phyloP scores from a whole-genome alignment of 2,113 vertebrate genomes.

The Leptocoma aspasia region DNA sequence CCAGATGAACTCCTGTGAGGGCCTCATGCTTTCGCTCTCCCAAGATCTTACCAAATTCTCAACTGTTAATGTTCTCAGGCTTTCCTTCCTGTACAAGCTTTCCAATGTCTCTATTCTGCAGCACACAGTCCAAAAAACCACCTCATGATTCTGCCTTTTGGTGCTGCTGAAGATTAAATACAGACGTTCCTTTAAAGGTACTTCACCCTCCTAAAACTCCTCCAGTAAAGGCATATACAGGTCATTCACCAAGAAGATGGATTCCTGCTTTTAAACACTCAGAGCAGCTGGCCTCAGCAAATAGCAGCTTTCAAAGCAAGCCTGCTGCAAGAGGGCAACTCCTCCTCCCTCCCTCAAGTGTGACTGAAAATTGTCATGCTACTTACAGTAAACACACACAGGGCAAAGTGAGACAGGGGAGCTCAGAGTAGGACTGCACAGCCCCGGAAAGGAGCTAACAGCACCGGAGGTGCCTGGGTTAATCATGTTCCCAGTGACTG shows the following conservation, averaged over 20 bases:
- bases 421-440: background rate
- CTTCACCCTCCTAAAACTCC: background rate
- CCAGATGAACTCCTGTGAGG: background rate
- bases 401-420: background rate
- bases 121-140: background rate
- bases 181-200: background rate
- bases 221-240: background rate
- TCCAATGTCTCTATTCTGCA: background rate
- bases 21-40: background rate
- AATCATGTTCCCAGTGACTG: background rate
- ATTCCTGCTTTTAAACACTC: background rate
- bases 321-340: background rate
- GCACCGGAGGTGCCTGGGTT: background rate
- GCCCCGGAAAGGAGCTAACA: fast-evolving
- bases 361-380: background rate
- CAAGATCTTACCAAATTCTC: background rate
- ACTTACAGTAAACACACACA: background rate
- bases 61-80: background rate
- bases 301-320: background rate
- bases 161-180: background rate
- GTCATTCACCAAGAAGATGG: background rate
- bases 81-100: background rate
- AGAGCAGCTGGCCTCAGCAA: background rate
- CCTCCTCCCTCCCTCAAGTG: background rate
- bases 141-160: background rate